Base-by-base conservation (phyloP, 2,888 invertebrate species). In the Apamea crenata region DNA sequence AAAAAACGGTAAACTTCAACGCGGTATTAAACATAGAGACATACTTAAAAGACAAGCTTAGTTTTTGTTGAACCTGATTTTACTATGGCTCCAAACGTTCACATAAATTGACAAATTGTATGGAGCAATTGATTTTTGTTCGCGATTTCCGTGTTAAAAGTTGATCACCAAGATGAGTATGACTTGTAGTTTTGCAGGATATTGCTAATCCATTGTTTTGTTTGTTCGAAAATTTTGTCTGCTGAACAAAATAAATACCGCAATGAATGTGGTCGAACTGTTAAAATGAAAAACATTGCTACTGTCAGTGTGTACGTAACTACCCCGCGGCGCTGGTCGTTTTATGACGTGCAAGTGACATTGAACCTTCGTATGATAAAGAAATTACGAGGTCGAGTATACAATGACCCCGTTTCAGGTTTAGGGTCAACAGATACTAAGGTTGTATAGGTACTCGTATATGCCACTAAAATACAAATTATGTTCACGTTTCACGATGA, bases 1-100 rank as follows among this genome's bases (percentile, higher is more conserved):
- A 69, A 32, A n/a, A n/a, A n/a, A n/a, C 8, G 32, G 32, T 32
- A 29, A 78, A 78, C 56, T 73, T 83, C 6, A 53, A 40, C 40
- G 65, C 32, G 18, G n/a, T 29, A 12, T 6, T 68, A 44, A 32
- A 59, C 14, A 21, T 5, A 69, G 14, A 4, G 61, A 73, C 32
- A 29, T 36, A 61, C 21, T 18, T 32, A 77, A 5, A 25, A 29
- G 18, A 16, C n/a, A 8, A 44, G 25, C 44, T 44, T 32, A 44
- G 56, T 36, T 74, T 47, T 44, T n/a, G 14, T 75, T 59, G 1
- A 56, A 18, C 74, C 25, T 53, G n/a, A 29, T 40, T 40, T 29
- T n/a, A 40, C 2, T 12, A 14, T 10, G 25, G 0, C 10, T 32
- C 6, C 16, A 32, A 47, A 7, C 10, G 6, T 72, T 29, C 16